These are phyloP conservation scores for Lucinisca nassula DNA, from an alignment of 2,888 invertebrate genomes.

Conservation along the genomic window DNA sequence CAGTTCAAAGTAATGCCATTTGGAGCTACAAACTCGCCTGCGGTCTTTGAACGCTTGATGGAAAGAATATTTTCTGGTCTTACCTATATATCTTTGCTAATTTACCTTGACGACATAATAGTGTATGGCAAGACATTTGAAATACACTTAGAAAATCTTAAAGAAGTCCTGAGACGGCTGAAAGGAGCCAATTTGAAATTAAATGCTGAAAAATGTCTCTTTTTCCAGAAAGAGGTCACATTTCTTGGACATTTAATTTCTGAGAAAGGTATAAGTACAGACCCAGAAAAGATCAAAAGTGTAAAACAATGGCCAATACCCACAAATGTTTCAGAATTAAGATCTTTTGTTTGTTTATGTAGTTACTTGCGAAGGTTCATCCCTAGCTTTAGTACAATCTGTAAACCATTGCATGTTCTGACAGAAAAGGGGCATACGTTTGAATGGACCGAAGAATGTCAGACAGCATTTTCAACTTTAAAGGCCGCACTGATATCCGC, in stretches of 20 bases:
- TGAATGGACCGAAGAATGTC: slow-evolving; percentile 46
- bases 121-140: slow-evolving; percentile 41
- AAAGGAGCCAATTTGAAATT: slow-evolving; percentile 32
- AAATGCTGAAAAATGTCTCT: slow-evolving; percentile 20
- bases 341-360: slow-evolving; percentile 42
- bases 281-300: slow-evolving; percentile 26
- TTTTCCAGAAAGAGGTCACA: slow-evolving; percentile 24
- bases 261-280: slow-evolving; percentile 36
- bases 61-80: slow-evolving; percentile 46
- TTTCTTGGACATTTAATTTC: slow-evolving; percentile 39
- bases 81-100: slow-evolving; percentile 29
- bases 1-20: slow-evolving; percentile 50
- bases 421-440: slow-evolving; percentile 30
- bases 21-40: slow-evolving; percentile 50
- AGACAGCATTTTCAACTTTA: slow-evolving; percentile 47
- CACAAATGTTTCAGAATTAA: slow-evolving; percentile 29
- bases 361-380: slow-evolving; percentile 50
- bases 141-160: slow-evolving; percentile 40
- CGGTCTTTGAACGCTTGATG: slow-evolving; percentile 56
- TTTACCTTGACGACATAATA: slow-evolving; percentile 62
- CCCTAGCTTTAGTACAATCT: slow-evolving; percentile 22
- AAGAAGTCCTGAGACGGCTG: slow-evolving; percentile 47
- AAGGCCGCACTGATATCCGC: slow-evolving; percentile 47
- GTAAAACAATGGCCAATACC: slow-evolving; percentile 48
- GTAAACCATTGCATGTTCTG: slow-evolving; percentile 42